These are phyloP conservation scores for Regulus satrapa DNA, from an alignment of 2,113 vertebrate genomes.

Conservation along the genomic window DNA sequence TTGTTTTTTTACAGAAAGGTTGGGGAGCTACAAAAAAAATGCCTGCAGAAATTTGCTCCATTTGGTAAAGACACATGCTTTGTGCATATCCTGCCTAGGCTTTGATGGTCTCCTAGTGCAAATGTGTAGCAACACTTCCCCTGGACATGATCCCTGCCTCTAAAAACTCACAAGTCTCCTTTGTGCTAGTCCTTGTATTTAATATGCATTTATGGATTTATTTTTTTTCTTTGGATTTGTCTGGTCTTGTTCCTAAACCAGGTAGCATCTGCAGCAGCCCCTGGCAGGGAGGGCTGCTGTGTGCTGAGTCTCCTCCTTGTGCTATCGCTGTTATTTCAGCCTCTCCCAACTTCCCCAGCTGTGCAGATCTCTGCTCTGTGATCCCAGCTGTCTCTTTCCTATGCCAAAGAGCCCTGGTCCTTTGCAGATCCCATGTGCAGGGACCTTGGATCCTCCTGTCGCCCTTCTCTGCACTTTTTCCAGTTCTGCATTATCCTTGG, in stretches of 20 bases:
- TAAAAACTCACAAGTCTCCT: background rate
- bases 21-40: background rate
- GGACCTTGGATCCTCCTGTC: background rate
- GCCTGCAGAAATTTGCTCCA: background rate
- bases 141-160: accelerated
- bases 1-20: background rate
- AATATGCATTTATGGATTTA: background rate
- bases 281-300: background rate
- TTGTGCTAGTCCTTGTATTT: background rate
- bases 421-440: accelerated
- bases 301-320: background rate
- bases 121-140: background rate
- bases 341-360: background rate
- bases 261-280: accelerated
- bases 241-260: background rate
- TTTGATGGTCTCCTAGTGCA: background rate
- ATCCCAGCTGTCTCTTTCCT: background rate
- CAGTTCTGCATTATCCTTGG: background rate
- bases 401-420: background rate
- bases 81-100: background rate
- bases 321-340: background rate
- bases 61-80: background rate
- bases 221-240: background rate
- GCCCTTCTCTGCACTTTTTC: background rate
- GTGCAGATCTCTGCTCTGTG: background rate